Conservation (phyloP, 1,140 invertebrate species). For the Charaxes varanes region DNA sequence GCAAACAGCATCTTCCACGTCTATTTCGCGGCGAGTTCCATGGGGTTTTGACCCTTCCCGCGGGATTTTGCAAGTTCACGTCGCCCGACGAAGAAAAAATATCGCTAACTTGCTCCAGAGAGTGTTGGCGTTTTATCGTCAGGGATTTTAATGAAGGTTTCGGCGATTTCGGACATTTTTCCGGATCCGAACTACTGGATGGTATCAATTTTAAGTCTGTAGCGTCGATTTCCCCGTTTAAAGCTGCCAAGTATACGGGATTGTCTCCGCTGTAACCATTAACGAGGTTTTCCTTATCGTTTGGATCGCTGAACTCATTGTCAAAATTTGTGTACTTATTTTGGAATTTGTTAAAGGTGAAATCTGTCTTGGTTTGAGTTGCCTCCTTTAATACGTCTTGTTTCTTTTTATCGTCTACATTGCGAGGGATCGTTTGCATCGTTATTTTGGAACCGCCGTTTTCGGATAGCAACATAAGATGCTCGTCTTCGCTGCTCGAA, state of each 20-base stretch:
- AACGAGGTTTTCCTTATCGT: slow-evolving; percentile 57
- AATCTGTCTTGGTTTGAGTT: slow-evolving; percentile 43
- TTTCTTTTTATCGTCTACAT: slow-evolving; percentile 40
- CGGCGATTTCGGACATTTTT: slow-evolving; percentile 32
- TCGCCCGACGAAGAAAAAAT: slow-evolving; percentile 77
- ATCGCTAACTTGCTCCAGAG: slow-evolving; percentile 81
- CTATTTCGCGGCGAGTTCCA: too few relatives aligned
- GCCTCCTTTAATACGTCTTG: slow-evolving; percentile 58
- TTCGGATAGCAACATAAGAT: slow-evolving; percentile 66
- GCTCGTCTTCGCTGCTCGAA: slow-evolving; percentile 69
- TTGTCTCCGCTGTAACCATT: slow-evolving; percentile 60
- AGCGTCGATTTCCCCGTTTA: slow-evolving; percentile 52
- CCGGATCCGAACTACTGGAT: slow-evolving; percentile 10
- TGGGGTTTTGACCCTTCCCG: slow-evolving; percentile 87
- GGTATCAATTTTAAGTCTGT: slow-evolving; percentile 32
- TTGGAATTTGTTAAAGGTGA: slow-evolving; percentile 51
- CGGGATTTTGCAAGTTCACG: slow-evolving; percentile 80
- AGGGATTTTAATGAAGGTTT: slow-evolving; percentile 48
- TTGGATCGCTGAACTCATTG: slow-evolving; percentile 61
- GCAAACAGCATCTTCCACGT: too few relatives aligned
- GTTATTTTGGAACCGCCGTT: slow-evolving; percentile 67
- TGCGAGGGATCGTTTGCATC: slow-evolving; percentile 53
- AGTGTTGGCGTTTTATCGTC: slow-evolving; percentile 74
- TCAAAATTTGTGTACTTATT: slow-evolving; percentile 61
- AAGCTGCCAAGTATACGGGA: slow-evolving; percentile 56